These are phyloP conservation scores for Alcis repandata DNA, from an alignment of 2,888 invertebrate species.

Conservation along the genomic window DNA sequence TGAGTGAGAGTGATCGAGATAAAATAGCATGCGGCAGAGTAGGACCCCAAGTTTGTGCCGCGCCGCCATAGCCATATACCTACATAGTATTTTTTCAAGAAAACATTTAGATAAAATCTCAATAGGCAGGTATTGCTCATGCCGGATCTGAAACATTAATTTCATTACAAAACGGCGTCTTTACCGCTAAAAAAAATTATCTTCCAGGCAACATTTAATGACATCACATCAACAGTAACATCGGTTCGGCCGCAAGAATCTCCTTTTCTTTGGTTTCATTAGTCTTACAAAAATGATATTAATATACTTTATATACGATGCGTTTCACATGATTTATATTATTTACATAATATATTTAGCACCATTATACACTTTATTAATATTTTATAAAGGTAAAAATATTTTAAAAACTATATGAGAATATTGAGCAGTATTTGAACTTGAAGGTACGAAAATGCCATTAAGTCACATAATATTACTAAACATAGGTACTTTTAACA, in stretches of 20 bases:
- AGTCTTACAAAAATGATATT: conserved; percentile 25
- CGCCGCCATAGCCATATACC: no score
- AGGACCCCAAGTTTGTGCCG: no score
- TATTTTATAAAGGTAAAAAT: conserved; percentile 21
- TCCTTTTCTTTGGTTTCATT: conserved; percentile 24
- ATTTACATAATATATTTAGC: conserved; percentile 42
- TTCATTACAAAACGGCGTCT: no score
- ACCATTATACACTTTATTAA: conserved; percentile 44
- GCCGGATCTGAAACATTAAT: no score
- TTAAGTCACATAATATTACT: conserved; percentile 25
- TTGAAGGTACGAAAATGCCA: conserved; percentile 37
- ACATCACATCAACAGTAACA: background rate
- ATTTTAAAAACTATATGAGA: conserved; percentile 46
- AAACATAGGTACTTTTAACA: background rate
- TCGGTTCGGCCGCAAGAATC: conserved; percentile 4
- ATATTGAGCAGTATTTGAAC: conserved; percentile 70
- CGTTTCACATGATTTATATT: conserved; percentile 6
- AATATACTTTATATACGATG: conserved; percentile 10
- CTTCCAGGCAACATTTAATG: background rate
- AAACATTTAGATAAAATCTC: no score
- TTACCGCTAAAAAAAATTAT: background rate
- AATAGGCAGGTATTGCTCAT: no score
- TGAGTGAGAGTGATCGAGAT: no score
- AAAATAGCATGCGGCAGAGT: no score
- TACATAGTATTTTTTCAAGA: no score